Base-by-base conservation (phyloP, 1,140 invertebrate species). In the Choristoneura fumiferana region DNA sequence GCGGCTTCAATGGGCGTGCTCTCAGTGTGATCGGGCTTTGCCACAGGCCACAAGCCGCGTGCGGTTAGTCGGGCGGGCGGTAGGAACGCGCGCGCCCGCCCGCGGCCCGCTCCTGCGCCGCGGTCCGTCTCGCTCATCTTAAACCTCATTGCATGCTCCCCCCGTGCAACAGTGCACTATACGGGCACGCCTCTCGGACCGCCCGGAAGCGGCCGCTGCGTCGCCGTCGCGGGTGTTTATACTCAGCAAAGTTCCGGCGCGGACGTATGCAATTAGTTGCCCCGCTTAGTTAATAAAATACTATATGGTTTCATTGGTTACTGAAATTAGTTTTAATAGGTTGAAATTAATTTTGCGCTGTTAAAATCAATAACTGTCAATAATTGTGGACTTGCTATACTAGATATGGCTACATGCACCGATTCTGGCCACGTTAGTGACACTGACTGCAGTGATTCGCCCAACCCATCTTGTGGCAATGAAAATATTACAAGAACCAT, bases 201-300 rank as follows among this genome's bases (percentile, higher is more conserved):
- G 71, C 81, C 54, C 66, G 71, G 65, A 70, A 60, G 58, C 67
- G 69, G 59, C 15, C 71, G 80, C 37, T 85, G 89, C 54, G 88
- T 90, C 66, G 86, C 89, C 54, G 87, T 90, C 66, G 57, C 65
- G 49, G 90, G 87, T 87, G 88, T 76, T 56, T 69, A 76, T 61
- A 71, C 53, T 62, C 60, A 45, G 55, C 34, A 59, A 52, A 76
- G 63, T 77, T 78, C 76, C 76, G 69, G 65, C 69, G 52, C 34
- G 61, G 61, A 56, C 68, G 62, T 62, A 74, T 73, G 72, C 65
- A 56, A 62, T 60, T 38, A 33, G 40, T n/a, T 49, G 22, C 10
- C 43, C 22, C 9, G 43, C 18, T 33, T 14, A 29, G 18, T n/a
- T 29, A 10, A 3, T 29, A 29, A 29, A 29, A 3, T 29, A 29